Base-by-base conservation (phyloP, 2,113 vertebrate species). In the Engraulis encrasicolus region DNA sequence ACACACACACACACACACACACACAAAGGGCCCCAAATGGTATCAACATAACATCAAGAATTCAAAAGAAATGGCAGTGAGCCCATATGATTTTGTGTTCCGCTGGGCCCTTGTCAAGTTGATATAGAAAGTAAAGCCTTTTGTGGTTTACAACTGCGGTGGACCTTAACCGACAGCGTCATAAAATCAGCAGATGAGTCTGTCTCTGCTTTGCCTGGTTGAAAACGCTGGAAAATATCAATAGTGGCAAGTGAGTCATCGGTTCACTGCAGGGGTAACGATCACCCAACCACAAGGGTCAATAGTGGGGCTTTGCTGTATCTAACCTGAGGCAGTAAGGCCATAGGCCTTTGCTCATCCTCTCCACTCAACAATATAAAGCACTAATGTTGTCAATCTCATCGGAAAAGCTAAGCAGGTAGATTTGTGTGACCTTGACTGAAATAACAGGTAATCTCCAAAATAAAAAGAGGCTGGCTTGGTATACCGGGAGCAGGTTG, bases 391-490 rank as follows among this genome's bases (percentile, higher is more conserved):
- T 45, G n/a, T n/a, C n/a, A n/a, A n/a, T n/a, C 12, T 66, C 58
- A 31, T 66, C 15, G 11, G 23, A 66, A 66, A 12, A 74, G 66
- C 66, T 17, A 17, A 17, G 12, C 23, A 31, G 1, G 66, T 74
- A 34, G 66, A 34, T 27, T 74, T 74, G 27, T 74, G 27, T 74
- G 66, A 74, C 66, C 66, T 74, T 74, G 66, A 14, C 15, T 34
- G 31, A 74, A 74, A 74, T 31, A 31, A 31, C 66, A 74, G 15
- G 66, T 31, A 17, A 31, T 23, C 9, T 36, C 9, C 61, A 71
- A 71, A 71, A 45, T 40, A 82, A 78, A 34, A 48, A 81, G 6
- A 45, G 38, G 23, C 54, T 82, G 58, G 80, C 45, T 61, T 61
- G 7, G 54, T n/a, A 71, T 27, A 17, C 18, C n/a, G 50, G 14